phyloP scores from a whole-genome alignment of 1,140 invertebrate genomes.

The Drosophila lini region DNA sequence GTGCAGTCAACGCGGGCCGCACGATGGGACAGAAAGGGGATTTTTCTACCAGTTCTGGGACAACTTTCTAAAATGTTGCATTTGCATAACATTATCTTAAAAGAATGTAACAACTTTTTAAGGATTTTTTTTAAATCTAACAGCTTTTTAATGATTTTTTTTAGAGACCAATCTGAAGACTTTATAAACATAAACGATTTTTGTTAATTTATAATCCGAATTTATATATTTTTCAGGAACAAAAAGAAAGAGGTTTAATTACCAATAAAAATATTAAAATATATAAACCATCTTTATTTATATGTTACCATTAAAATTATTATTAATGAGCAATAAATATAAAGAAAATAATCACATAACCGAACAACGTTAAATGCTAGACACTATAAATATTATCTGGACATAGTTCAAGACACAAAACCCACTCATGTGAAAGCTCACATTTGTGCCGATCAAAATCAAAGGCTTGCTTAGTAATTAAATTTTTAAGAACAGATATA shows the following conservation, averaged over 20 bases:
- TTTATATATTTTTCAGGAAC: neutral
- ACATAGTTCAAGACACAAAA: neutral
- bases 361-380: neutral
- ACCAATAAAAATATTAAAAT: neutral
- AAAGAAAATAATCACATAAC: neutral
- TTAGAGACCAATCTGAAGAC: no score
- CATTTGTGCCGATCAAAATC: neutral
- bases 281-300: neutral
- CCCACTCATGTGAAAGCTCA: constrained; percentile 17
- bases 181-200: neutral
- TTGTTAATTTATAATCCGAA: no score
- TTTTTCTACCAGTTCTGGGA: neutral
- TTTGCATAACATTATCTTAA: constrained; percentile 2
- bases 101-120: no score
- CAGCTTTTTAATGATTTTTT: no score
- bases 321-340: neutral
- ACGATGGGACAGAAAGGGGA: constrained; percentile 24
- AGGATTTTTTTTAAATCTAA: no score
- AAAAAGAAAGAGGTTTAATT: neutral
- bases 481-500: constrained; percentile 8
- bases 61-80: constrained; percentile 8
- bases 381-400: neutral
- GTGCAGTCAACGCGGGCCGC: constrained; percentile 44
- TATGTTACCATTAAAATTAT: neutral
- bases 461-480: constrained; percentile 21